phyloP scores from a whole-genome alignment of 2,888 invertebrate genomes.

The Aphodius sticticus region DNA sequence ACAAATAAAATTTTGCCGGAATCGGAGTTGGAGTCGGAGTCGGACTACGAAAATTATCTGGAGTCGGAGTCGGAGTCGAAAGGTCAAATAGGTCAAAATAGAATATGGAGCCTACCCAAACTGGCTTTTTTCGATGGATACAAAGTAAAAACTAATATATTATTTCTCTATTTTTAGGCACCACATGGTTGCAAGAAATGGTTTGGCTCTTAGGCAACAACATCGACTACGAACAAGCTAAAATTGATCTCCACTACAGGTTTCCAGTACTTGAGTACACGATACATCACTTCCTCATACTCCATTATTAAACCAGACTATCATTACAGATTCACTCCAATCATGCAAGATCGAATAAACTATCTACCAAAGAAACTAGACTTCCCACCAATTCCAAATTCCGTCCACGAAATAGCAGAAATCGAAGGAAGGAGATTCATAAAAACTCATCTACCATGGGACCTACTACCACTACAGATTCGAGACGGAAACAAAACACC shows the following conservation, averaged over 20 bases:
- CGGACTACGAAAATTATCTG: too few relatives aligned
- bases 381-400: slow-evolving; percentile 26
- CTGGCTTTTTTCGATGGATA: not conserved
- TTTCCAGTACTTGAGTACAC: slow-evolving; percentile 77
- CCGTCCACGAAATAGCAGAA: slow-evolving; percentile 52
- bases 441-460: slow-evolving; percentile 71
- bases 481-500: slow-evolving; percentile 55
- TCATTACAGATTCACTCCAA: slow-evolving; percentile 13
- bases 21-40: too few relatives aligned
- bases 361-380: not conserved
- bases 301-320: not conserved
- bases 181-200: slow-evolving; percentile 78
- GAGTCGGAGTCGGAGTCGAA: too few relatives aligned
- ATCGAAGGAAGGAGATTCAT: slow-evolving; percentile 66
- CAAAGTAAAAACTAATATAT: not conserved
- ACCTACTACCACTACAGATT: slow-evolving; percentile 65
- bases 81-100: too few relatives aligned
- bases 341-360: slow-evolving; percentile 14
- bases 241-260: slow-evolving; percentile 63
- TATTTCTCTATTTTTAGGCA: slow-evolving; percentile 59
- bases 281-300: not conserved
- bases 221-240: slow-evolving; percentile 66
- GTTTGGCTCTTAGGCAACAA: slow-evolving; percentile 71
- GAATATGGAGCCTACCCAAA: not conserved
- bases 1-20: too few relatives aligned